These are phyloP conservation scores for Apostichopus japonicus DNA, from an alignment of 35 echinoderm and acorn worm species.

Conservation along the genomic window DNA sequence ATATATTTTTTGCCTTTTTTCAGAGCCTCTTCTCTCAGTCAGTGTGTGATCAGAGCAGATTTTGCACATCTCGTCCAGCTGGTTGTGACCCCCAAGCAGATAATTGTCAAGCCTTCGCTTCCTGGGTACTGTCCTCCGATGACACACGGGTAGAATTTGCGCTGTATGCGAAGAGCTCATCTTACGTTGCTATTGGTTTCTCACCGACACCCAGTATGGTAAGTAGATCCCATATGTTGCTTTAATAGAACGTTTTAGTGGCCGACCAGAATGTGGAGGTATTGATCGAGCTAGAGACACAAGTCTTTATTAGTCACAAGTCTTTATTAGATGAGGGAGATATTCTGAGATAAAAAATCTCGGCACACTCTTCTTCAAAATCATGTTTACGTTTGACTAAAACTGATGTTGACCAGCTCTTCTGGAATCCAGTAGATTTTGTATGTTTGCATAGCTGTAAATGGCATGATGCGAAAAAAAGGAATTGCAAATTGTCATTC, in stretches of 20 bases:
- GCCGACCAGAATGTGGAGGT: no score
- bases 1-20: not conserved
- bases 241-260: not conserved
- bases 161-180: conserved; percentile 18
- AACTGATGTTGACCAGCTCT: no score
- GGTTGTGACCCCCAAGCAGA: conserved; percentile 32
- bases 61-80: not conserved
- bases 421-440: no score
- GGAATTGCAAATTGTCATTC: no score
- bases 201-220: conserved; percentile 20
- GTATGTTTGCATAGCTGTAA: no score
- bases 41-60: conserved; percentile 25
- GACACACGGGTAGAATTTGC: conserved; percentile 6
- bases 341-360: no score
- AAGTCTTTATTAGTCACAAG: no score
- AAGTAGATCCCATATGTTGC: not conserved
- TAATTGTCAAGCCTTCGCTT: conserved; percentile 5
- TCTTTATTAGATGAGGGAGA: no score
- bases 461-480: no score
- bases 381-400: no score
- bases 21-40: conserved; percentile 25
- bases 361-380: no score
- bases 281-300: no score
- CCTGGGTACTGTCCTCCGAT: conserved; percentile 28
- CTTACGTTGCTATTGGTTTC: conserved; percentile 29